These are phyloP conservation scores for Marisa cornuarietis DNA, from an alignment of 1,140 invertebrate genomes.

Conservation along the genomic window DNA sequence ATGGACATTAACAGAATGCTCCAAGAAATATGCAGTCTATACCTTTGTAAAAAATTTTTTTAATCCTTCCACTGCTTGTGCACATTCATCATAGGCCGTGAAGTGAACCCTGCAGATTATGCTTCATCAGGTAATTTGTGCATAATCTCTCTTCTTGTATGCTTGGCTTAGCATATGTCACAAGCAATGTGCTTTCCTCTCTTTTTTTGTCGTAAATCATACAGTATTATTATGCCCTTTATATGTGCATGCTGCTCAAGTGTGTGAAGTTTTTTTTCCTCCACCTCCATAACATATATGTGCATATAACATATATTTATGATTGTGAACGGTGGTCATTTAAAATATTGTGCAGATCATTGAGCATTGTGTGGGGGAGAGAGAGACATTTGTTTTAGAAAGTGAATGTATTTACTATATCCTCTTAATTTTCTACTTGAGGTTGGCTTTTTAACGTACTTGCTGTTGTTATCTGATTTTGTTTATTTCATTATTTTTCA, in stretches of 20 bases:
- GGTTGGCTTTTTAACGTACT: too few species aligned
- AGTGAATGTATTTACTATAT: too few species aligned
- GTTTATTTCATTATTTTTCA: too few species aligned
- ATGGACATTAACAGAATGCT: neutral
- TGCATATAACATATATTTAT: neutral
- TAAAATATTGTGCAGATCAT: too few species aligned
- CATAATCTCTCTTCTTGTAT: slow-evolving; percentile 23
- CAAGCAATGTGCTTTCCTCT: neutral
- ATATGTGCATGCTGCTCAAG: too few species aligned
- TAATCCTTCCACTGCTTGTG: slow-evolving; percentile 25
- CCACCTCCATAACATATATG: too few species aligned
- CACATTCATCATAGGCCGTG: slow-evolving; percentile 79
- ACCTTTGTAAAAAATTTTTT: neutral
- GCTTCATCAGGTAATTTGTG: slow-evolving; percentile 90
- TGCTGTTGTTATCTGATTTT: too few species aligned
- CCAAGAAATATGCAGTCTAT: neutral
- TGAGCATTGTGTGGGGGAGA: too few species aligned
- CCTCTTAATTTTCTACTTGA: too few species aligned
- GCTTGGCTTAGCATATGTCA: slow-evolving; percentile 11
- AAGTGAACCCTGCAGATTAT: slow-evolving; percentile 98
- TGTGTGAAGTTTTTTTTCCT: too few species aligned
- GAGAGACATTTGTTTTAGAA: too few species aligned
- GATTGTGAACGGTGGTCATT: neutral
- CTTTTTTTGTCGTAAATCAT: neutral
- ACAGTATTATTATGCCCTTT: neutral